Percentiles rank a stretch among this genome's conserved stretches.
These are phyloP conservation scores for Diaperis boleti DNA, from an alignment of 2,888 invertebrate genomes.

Conservation along the genomic window DNA sequence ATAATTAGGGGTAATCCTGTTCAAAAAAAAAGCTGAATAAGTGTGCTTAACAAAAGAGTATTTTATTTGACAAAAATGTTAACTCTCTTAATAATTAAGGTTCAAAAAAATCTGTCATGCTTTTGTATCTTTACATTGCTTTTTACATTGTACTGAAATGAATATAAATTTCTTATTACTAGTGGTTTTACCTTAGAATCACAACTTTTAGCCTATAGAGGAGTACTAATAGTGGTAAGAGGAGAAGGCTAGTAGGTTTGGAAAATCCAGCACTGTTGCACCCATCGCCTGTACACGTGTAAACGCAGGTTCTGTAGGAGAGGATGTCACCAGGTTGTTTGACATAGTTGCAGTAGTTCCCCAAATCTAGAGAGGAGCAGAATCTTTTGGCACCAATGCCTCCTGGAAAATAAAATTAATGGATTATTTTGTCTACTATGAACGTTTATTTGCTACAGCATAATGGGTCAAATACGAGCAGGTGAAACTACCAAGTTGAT, in stretches of 20 bases:
- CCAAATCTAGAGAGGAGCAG: constrained; percentile 88
- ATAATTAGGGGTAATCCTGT: neutral
- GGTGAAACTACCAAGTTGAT: too few species aligned
- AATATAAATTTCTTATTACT: neutral
- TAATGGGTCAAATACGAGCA: too few species aligned
- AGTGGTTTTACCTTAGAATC: constrained; percentile 7
- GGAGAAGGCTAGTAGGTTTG: constrained; percentile 8
- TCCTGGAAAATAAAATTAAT: constrained; percentile 67
- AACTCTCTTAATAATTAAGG: neutral
- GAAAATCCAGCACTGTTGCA: constrained; percentile 74
- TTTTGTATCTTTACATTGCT: constrained; percentile 42
- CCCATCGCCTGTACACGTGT: constrained; percentile 85
- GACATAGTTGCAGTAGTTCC: constrained; percentile 92
- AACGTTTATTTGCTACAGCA: too few species aligned
- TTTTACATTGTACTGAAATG: constrained; percentile 34
- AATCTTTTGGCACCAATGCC: constrained; percentile 90
- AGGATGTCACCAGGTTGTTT: constrained; percentile 86
- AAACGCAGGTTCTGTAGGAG: constrained; percentile 86
- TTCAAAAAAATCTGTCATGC: constrained; percentile 1
- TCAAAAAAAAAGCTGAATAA: constrained; percentile 22
- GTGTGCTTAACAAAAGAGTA: constrained; percentile 35
- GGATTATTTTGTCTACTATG: too few species aligned
- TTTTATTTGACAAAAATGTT: too few species aligned
- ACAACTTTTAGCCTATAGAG: constrained; percentile 4
- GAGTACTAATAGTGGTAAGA: neutral